Conservation (phyloP, 2,797 vertebrate species). For the Moxostoma hubbsi region DNA sequence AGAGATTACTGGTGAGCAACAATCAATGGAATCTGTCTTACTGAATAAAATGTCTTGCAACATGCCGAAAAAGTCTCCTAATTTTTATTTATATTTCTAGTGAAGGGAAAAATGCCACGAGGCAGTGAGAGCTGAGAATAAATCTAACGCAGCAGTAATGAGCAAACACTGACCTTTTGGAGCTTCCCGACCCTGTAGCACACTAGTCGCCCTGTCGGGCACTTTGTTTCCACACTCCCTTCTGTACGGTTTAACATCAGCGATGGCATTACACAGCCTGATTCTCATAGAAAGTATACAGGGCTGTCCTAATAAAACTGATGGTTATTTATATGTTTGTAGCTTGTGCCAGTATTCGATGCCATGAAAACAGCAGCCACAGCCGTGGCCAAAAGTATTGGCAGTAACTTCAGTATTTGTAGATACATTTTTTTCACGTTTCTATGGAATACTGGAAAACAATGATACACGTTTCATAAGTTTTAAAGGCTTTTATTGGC, state of each 20-base stretch:
- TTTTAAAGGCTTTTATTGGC: too few relatives aligned
- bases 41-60: neutral
- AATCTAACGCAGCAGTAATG: neutral
- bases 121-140: neutral
- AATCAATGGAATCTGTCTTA: neutral
- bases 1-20: too few relatives aligned
- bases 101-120: neutral
- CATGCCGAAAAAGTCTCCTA: too few relatives aligned
- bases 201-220: neutral
- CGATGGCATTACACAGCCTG: neutral
- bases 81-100: neutral
- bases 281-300: neutral
- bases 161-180: neutral
- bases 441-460: too few relatives aligned
- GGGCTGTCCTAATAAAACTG: neutral
- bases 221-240: neutral
- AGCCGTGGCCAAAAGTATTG: too few relatives aligned
- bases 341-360: too few relatives aligned
- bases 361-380: neutral
- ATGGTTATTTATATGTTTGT: neutral
- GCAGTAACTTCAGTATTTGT: too few relatives aligned
- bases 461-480: too few relatives aligned
- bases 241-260: neutral
- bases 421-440: too few relatives aligned
- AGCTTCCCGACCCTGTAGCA: neutral